Evolutionary conservation across 1,140 invertebrate genomes (phyloP).

Genomic region (Antheraea pernyi): DNA sequence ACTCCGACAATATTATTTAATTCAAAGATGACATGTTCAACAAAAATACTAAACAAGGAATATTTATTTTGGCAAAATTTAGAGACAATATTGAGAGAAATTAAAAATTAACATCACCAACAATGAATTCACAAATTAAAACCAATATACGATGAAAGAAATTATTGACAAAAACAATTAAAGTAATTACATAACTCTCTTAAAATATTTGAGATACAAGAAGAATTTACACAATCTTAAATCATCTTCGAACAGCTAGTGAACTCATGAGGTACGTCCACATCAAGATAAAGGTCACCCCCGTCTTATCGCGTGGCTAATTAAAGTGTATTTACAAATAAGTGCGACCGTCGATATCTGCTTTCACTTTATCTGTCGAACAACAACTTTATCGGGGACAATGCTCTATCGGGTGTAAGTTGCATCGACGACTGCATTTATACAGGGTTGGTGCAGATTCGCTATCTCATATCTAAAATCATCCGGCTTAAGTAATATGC

Average conservation of each 20-base stretch:
- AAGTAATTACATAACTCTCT: neutral
- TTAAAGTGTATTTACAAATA: conserved; percentile 53
- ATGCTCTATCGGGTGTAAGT: conserved; percentile 50
- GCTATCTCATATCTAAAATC: neutral
- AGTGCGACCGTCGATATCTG: conserved; percentile 31
- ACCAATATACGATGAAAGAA: no score
- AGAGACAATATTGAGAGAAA: no score
- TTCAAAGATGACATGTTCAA: no score
- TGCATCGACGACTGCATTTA: conserved; percentile 17
- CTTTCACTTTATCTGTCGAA: conserved; percentile 55
- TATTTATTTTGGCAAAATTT: no score
- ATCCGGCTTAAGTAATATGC: neutral
- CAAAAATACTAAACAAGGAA: no score
- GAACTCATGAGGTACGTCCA: conserved; percentile 3
- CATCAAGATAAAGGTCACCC: conserved; percentile 25
- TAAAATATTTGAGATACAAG: neutral
- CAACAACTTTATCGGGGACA: conserved; percentile 62
- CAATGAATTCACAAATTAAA: no score
- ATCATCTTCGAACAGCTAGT: neutral
- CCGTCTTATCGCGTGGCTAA: conserved; percentile 35
- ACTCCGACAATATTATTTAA: no score
- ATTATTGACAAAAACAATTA: neutral
- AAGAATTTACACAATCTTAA: conserved; percentile 4
- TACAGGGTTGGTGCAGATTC: neutral
- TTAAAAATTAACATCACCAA: no score